These are phyloP conservation scores for Dichetophora obliterata DNA, from an alignment of 2,888 invertebrate genomes.

Conservation along the genomic window DNA sequence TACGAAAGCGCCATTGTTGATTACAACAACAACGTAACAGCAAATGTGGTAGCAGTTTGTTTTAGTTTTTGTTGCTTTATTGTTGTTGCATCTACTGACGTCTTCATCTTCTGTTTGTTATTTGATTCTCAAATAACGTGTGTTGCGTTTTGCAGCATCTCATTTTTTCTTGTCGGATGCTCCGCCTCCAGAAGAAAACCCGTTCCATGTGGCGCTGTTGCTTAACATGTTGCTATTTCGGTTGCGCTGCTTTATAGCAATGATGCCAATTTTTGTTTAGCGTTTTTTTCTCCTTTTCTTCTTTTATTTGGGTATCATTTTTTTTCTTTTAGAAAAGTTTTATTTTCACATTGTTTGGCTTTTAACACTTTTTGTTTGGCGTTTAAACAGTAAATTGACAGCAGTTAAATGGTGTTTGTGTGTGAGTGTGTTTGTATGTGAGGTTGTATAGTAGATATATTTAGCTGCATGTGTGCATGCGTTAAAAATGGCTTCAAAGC, in stretches of 20 bases:
- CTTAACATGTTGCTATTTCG: constrained; percentile 23
- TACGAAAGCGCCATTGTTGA: not conserved
- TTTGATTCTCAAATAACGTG: not conserved
- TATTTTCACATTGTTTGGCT: constrained; percentile 51
- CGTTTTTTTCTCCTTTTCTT: constrained; percentile 51
- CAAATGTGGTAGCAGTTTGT: not conserved
- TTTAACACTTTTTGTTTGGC: constrained; percentile 62
- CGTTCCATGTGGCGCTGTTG: not conserved
- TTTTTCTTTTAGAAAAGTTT: constrained; percentile 51
- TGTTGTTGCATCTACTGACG: constrained; percentile 6
- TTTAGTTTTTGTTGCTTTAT: not conserved
- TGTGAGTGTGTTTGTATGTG: constrained; percentile 16
- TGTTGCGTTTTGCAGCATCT: not conserved
- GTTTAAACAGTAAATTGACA: constrained; percentile 69
- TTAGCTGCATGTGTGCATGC: not conserved
- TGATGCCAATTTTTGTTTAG: not conserved
- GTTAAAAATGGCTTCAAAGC: constrained; percentile 55
- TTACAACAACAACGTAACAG: not conserved
- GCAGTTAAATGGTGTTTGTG: constrained; percentile 63
- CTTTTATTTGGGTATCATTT: constrained; percentile 52
- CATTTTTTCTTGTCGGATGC: not conserved
- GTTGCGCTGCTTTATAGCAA: not conserved
- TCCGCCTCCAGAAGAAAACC: not conserved
- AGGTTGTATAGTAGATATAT: constrained; percentile 31
- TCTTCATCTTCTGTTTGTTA: constrained; percentile 1